Base-by-base conservation (phyloP, 2,888 invertebrate species). In the Cephus pygmeus region DNA sequence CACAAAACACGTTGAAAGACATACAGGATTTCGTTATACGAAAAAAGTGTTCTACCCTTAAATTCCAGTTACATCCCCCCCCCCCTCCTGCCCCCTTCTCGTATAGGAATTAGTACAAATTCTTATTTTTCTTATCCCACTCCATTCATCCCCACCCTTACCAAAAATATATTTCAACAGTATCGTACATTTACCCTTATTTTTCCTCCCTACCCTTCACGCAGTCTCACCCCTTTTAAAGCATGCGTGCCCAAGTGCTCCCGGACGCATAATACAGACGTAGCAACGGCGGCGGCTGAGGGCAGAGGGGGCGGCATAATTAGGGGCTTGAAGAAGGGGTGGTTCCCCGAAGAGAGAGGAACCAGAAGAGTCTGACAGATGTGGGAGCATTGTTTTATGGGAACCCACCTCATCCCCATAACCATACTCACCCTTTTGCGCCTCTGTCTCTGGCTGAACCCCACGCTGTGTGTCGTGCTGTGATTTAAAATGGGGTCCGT, bases 351-450 rank as follows among this genome's bases (percentile, higher is more conserved):
- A 84, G 87, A 86, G 85, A 85, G 85, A 85, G 85, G 84, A 88
- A 87, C 87, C 87, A 90, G 89, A 91, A 91, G 91, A 91, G 91
- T 88, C 91, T 89, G 91, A 91, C 91, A 91, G 91, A 91, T 91
- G 91, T 91, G 91, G 91, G 91, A 91, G 91, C 91, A 91, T 91
- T 91, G 91, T 91, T 91, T 91, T 91, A 91, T 88, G 88, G 89
- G 88, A 88, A 87, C 86, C 87, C 86, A 81, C 85, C 79, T 77
- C 79, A 79, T 77, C 73, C 79, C 68, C 78, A 80, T 79, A 75
- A 77, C 78, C 77, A 79, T 73, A 80, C 80, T 83, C 79, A 75
- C 76, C 77, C 71, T 81, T 85, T 84, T 84, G 79, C 80, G 77
- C 85, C 84, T 84, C 83, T 82, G 84, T 87, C 88, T 86, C 84